Percentiles rank a stretch among this genome's conserved stretches.
These are phyloP conservation scores for Pelagia noctiluca DNA, from an alignment of 30 jellyfish, hydroid and myxozoan genomes.

Conservation along the genomic window DNA sequence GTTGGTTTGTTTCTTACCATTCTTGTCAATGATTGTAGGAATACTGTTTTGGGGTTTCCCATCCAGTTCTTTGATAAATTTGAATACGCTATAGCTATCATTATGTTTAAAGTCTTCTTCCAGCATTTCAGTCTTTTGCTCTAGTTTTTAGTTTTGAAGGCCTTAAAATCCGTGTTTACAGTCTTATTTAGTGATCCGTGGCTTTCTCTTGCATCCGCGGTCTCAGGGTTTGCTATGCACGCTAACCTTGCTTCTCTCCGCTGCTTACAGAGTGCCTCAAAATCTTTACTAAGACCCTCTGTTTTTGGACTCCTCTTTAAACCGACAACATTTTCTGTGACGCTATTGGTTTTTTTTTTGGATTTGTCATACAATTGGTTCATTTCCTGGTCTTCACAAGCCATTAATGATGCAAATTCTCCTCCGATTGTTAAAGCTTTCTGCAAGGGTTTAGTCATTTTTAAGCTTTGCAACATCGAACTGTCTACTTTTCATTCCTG, in stretches of 20 bases:
- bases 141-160: conserved; percentile 1
- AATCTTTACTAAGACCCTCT: conserved; percentile 1
- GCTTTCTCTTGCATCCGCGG: not conserved
- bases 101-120: conserved; percentile 7
- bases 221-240: not conserved
- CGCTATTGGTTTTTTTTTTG: not conserved
- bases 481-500: not conserved
- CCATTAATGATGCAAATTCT: conserved; percentile 11
- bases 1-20: too few species aligned
- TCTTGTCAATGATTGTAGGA: too few species aligned
- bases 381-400: not conserved
- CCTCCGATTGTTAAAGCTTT: conserved; percentile 37
- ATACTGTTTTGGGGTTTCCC: too few species aligned
- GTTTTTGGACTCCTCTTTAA: not conserved
- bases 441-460: conserved; percentile 11
- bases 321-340: not conserved
- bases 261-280: not conserved
- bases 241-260: conserved; percentile 17
- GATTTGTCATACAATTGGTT: not conserved
- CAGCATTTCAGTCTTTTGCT: conserved; percentile 1
- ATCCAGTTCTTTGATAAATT: conserved; percentile 15
- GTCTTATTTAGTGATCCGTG: conserved; percentile 3
- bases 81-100: conserved; percentile 23
- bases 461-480: not conserved
- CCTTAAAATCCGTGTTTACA: not conserved